These are phyloP conservation scores for Aphrocallistes beatrix DNA, from an alignment of 37 sponge, comb jelly and placozoan genomes.

Conservation along the genomic window DNA sequence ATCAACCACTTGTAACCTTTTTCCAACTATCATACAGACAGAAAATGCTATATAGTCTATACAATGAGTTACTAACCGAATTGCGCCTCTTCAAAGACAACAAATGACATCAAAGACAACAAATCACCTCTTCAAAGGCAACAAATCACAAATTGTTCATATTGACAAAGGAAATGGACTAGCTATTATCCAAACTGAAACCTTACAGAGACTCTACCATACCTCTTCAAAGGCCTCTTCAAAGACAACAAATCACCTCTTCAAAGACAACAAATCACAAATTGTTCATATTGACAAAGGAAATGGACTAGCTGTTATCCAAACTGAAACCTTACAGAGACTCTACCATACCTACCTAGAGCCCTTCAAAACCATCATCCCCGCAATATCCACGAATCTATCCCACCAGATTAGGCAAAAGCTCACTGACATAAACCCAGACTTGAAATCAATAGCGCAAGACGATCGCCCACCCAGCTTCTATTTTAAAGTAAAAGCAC, in stretches of 20 bases:
- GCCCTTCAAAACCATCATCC: background rate
- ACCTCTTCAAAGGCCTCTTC: background rate
- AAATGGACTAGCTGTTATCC: background rate
- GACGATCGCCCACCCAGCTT: background rate
- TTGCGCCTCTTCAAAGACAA: background rate
- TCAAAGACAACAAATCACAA: background rate
- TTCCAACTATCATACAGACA: background rate
- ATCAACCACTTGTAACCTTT: background rate
- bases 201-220: background rate
- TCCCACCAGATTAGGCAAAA: background rate
- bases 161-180: no score
- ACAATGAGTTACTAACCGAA: background rate
- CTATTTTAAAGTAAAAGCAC: background rate
- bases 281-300: background rate
- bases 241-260: background rate
- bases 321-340: background rate
- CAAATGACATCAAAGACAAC: no score
- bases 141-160: no score
- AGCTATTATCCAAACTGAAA: background rate
- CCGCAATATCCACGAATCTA: background rate
- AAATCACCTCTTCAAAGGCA: background rate
- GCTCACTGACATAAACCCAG: background rate
- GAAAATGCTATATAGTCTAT: background rate
- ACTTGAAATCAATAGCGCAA: background rate
- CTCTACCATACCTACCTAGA: background rate